phyloP scores from a whole-genome alignment of 1,140 invertebrate species.

The Hylaeus anthracinus region DNA sequence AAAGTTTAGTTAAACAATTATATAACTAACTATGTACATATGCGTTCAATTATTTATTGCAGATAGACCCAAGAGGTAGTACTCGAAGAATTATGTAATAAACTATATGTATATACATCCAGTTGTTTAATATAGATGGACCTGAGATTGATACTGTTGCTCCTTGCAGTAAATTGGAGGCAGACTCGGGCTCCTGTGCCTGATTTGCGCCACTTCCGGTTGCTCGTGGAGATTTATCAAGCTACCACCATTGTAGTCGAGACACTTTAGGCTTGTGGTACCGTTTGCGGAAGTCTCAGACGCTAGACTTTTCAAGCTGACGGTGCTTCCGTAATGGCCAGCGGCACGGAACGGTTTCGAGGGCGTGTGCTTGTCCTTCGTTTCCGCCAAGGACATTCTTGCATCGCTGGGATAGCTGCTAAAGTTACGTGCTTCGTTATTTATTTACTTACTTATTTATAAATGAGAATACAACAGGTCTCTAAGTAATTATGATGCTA shows the following conservation, averaged over 20 bases:
- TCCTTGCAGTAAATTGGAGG: constrained; percentile 83
- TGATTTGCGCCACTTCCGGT: constrained; percentile 58
- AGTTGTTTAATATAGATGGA: constrained; percentile 24
- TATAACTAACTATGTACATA: too few relatives aligned
- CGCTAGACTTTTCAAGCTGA: constrained; percentile 68
- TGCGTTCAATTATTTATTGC: too few relatives aligned
- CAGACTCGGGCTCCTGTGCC: constrained; percentile 82
- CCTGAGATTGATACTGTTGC: constrained; percentile 61
- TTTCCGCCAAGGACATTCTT: constrained; percentile 64
- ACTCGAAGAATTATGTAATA: too few relatives aligned
- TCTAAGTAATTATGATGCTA: too few relatives aligned
- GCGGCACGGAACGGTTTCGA: constrained; percentile 60
- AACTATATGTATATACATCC: neutral
- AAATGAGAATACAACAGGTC: too few relatives aligned
- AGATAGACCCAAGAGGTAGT: too few relatives aligned
- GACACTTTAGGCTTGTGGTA: constrained; percentile 60
- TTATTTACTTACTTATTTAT: neutral
- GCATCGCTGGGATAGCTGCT: constrained; percentile 56
- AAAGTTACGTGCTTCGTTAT: constrained; percentile 30
- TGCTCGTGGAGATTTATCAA: constrained; percentile 70
- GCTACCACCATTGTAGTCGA: constrained; percentile 68
- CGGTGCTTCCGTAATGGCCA: constrained; percentile 69
- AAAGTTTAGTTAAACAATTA: too few relatives aligned
- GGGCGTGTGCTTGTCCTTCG: constrained; percentile 50
- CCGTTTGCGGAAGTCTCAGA: constrained; percentile 56